These are phyloP conservation scores for Schrankia costaestrigalis DNA, from an alignment of 2,888 invertebrate species.

Conservation along the genomic window DNA sequence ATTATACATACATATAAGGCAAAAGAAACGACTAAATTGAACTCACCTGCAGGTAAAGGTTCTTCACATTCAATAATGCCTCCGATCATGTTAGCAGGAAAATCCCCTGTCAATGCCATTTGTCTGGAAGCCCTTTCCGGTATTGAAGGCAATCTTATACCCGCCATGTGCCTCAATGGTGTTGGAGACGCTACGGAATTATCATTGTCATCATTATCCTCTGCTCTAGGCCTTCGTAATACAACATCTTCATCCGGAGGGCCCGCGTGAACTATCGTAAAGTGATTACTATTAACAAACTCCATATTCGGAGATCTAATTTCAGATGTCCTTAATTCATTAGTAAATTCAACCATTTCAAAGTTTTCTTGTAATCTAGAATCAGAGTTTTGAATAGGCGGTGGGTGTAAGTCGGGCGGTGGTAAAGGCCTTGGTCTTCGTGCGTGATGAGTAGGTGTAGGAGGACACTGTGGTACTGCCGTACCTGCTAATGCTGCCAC, in stretches of 20 bases:
- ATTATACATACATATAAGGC: not conserved
- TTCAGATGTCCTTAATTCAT: constrained; percentile 73
- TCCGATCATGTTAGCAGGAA: constrained; percentile 76
- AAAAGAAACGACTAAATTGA: not conserved
- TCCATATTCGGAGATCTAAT: constrained; percentile 78
- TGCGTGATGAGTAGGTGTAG: constrained; percentile 93
- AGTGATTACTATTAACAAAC: constrained; percentile 79
- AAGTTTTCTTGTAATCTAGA: constrained; percentile 58
- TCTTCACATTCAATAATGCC: constrained; percentile 86
- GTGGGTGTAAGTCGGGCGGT: constrained; percentile 77
- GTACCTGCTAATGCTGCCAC: constrained; percentile 80
- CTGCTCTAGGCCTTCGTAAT: constrained; percentile 66
- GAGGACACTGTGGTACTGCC: constrained; percentile 87
- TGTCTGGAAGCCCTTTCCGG: constrained; percentile 85
- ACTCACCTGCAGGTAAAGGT: constrained; percentile 91
- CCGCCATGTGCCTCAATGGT: constrained; percentile 85
- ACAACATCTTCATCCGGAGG: constrained; percentile 75
- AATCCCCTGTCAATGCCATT: constrained; percentile 79
- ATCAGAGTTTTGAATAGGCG: constrained; percentile 67
- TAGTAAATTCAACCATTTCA: constrained; percentile 74
- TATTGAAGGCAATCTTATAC: constrained; percentile 89
- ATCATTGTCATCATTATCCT: constrained; percentile 70
- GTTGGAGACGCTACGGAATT: constrained; percentile 79
- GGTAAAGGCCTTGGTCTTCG: constrained; percentile 83
- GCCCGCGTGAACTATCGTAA: constrained; percentile 76